These are phyloP conservation scores for Elanus axillaris DNA, from an alignment of 2,113 vertebrate genomes.

Conservation along the genomic window DNA sequence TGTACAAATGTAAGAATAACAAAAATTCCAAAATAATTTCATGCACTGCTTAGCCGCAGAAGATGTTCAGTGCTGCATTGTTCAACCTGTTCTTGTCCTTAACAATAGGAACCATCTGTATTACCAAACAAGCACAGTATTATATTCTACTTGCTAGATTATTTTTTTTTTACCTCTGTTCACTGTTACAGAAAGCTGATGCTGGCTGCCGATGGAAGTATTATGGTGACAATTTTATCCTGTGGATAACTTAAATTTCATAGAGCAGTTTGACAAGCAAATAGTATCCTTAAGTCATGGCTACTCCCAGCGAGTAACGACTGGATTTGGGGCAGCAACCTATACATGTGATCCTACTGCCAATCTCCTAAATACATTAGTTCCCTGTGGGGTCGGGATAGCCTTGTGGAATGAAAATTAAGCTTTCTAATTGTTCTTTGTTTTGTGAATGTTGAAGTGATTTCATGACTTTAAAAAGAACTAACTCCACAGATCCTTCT, in stretches of 20 bases:
- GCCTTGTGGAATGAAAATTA: neutral
- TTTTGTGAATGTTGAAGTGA: neutral
- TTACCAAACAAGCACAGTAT: neutral
- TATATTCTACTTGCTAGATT: neutral
- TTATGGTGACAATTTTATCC: neutral
- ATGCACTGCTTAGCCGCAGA: neutral
- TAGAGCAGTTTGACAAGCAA: neutral
- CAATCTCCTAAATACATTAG: neutral
- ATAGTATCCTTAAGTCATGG: neutral
- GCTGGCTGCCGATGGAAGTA: neutral
- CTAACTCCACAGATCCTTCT: conserved; percentile 75
- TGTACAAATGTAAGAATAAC: neutral
- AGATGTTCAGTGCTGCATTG: neutral
- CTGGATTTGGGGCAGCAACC: neutral
- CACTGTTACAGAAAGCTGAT: neutral
- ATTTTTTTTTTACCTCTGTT: neutral
- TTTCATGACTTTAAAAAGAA: conserved; percentile 74
- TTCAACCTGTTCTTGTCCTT: neutral
- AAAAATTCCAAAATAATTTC: neutral
- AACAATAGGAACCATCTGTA: neutral
- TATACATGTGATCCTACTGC: neutral
- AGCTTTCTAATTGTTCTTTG: neutral
- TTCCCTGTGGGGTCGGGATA: neutral
- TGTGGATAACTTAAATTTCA: neutral
- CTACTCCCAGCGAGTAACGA: neutral